These are phyloP conservation scores for Drosophila siamana DNA, from an alignment of 2,888 invertebrate species.

Conservation along the genomic window DNA sequence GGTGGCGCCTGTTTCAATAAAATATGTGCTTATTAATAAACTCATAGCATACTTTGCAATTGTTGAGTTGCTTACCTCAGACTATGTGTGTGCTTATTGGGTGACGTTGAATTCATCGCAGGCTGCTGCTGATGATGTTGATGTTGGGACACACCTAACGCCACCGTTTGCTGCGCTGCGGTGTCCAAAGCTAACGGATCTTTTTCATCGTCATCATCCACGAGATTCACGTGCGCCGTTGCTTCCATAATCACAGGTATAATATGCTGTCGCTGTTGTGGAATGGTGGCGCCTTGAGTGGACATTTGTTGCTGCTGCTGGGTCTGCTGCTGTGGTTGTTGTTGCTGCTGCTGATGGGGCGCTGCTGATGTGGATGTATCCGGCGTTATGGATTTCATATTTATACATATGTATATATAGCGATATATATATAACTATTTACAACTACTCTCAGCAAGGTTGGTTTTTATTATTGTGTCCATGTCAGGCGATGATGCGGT, in stretches of 20 bases:
- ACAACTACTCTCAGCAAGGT: slow-evolving; percentile 51
- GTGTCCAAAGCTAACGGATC: slow-evolving; percentile 84
- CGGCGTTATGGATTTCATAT: slow-evolving; percentile 77
- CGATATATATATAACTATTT: slow-evolving; percentile 41
- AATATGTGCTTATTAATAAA: not conserved
- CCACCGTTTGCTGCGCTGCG: slow-evolving; percentile 26
- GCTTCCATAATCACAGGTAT: slow-evolving; percentile 78
- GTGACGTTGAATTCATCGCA: slow-evolving; percentile 33
- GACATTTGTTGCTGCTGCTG: slow-evolving; percentile 55
- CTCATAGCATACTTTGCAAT: not conserved
- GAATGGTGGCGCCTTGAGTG: slow-evolving; percentile 58
- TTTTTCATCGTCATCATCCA: slow-evolving; percentile 83
- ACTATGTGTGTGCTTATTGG: slow-evolving; percentile 90
- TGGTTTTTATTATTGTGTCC: slow-evolving; percentile 45
- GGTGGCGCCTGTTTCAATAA: slow-evolving; percentile 85
- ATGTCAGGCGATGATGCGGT: slow-evolving; percentile 58
- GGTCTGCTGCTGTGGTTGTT: slow-evolving; percentile 28
- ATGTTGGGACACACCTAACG: slow-evolving; percentile 25
- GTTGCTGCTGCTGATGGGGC: slow-evolving; percentile 34
- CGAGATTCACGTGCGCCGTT: slow-evolving; percentile 79
- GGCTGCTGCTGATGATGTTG: slow-evolving; percentile 14
- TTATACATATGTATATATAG: slow-evolving; percentile 30
- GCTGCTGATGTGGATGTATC: slow-evolving; percentile 65
- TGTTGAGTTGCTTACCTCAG: slow-evolving; percentile 82
- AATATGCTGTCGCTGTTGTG: slow-evolving; percentile 60